Evolutionary conservation across 2,113 vertebrate species (phyloP), one percentile per base, ranked within the genome.

Genomic region (Oceanites oceanicus): DNA sequence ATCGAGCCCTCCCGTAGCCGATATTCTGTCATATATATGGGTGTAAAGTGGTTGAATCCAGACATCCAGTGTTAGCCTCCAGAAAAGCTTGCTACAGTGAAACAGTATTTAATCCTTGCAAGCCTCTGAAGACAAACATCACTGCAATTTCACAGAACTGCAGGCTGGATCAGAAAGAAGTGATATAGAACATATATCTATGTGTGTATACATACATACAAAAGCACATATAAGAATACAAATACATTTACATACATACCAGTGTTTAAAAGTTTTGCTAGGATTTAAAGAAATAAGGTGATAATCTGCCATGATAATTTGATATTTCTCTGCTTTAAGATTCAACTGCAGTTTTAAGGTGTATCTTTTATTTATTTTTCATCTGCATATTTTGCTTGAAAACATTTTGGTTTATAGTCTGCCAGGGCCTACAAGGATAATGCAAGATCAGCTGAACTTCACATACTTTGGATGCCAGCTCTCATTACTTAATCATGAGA

Each of bases 401-500:
- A 96, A 55, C 79, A 78, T 92, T 97, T 94, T 90, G 34, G 74
- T 98, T 98, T 97, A 97, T 53, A 59, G 94, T 92, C 94, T 97
- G 84, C 75, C 77, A 83, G 97, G 63, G 77, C 79, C 94, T 93
- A 53, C 90, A 96, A 98, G 58, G 86, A 97, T 96, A 98, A 92
- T 94, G 97, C 97, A 98, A 96, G 94, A 98, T 98, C 98, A 98
- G 97, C 98, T 97, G 95, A 98, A 98, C 96, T 96, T 98, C 66
- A 90, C 76, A 95, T 82, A 93, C 74, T 98, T 96, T 91, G 96
- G 42, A 97, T 96, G 94, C 95, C 91, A 97, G 78, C 59, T 97
- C 96, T 98, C 98, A 98, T 98, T 98, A 98, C 82, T 98, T 98
- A 98, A 98, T 98, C 97, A 98, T 98, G 97, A 98, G 94, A 77